These are phyloP conservation scores for Atrina japonica DNA, from an alignment of 2,888 invertebrate species.

Conservation along the genomic window DNA sequence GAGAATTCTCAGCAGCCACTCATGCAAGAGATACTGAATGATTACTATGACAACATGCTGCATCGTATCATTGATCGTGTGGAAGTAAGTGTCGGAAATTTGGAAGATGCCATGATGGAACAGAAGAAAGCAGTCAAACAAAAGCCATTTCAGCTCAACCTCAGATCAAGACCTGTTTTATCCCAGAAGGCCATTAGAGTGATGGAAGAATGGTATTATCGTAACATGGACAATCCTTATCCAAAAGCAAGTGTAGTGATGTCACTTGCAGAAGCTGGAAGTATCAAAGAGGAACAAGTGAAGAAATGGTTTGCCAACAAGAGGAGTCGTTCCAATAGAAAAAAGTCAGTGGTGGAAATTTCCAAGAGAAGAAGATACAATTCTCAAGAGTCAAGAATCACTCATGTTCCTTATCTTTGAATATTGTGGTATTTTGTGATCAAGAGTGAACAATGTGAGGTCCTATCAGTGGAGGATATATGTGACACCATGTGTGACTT, in stretches of 20 bases:
- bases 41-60: slow-evolving; percentile 58
- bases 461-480: no score
- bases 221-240: slow-evolving; percentile 69
- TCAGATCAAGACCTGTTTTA: slow-evolving; percentile 49
- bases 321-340: slow-evolving; percentile 54
- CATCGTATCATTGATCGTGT: slow-evolving; percentile 59
- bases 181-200: slow-evolving; percentile 54
- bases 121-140: slow-evolving; percentile 39
- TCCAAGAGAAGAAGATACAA: neutral
- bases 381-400: no score
- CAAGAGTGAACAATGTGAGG: no score
- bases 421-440: no score
- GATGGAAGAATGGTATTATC: slow-evolving; percentile 68
- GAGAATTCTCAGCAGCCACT: slow-evolving; percentile 38
- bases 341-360: neutral
- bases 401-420: no score
- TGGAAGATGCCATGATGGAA: slow-evolving; percentile 34
- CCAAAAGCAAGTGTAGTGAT: slow-evolving; percentile 56
- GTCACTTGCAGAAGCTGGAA: slow-evolving; percentile 58
- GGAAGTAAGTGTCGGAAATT: slow-evolving; percentile 50
- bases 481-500: no score
- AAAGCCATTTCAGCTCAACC: slow-evolving; percentile 25
- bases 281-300: slow-evolving; percentile 65
- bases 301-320: slow-evolving; percentile 76
- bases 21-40: slow-evolving; percentile 54